Evolutionary conservation across 2,888 invertebrate species (phyloP), one percentile per base, ranked within the genome.

Genomic region (Eupithecia tripunctaria): DNA sequence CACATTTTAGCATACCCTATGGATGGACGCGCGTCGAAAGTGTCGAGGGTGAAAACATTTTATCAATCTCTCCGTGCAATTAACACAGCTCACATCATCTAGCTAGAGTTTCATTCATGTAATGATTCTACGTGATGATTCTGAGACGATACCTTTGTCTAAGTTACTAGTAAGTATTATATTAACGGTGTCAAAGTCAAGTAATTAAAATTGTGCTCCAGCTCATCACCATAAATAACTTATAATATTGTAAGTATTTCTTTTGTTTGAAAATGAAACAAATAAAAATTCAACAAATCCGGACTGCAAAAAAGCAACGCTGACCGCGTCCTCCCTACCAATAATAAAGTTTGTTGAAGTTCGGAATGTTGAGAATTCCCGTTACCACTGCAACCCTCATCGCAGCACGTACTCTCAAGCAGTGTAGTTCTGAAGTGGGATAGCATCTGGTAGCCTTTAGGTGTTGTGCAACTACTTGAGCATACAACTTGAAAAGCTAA

Each of bases 371-470:
- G 67, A 73, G 75, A 75, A 79, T 79, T 79, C 81, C 70, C 73
- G 72, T 38, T 67, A 71, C 68, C 79, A 75, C 77, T 73, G 79
- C 78, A 78, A 56, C 77, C 75, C 76, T 83, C 77, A 81, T 78
- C 78, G 73, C 74, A 76, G 84, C 85, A 86, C 84, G 83, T 82
- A 78, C 79, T 81, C 80, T 76, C 77, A 78, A 84, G 79, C 81
- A 79, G 81, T 21, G 77, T 80, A 85, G 84, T 86, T 86, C 80
- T 81, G 81, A 83, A 82, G 81, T 81, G 78, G 82, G 85, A 87
- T 88, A 88, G 86, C 88, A 85, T 83, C 85, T 84, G 84, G 72
- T 77, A 79, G 79, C 81, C 80, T 80, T 81, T 14, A 12, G 25
- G 56, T 25, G 56, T 12, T 56, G 14, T 56, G 21, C 25, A 56